Conservation (phyloP, 2,113 vertebrate species). For the Mesembrinibis cayennensis region DNA sequence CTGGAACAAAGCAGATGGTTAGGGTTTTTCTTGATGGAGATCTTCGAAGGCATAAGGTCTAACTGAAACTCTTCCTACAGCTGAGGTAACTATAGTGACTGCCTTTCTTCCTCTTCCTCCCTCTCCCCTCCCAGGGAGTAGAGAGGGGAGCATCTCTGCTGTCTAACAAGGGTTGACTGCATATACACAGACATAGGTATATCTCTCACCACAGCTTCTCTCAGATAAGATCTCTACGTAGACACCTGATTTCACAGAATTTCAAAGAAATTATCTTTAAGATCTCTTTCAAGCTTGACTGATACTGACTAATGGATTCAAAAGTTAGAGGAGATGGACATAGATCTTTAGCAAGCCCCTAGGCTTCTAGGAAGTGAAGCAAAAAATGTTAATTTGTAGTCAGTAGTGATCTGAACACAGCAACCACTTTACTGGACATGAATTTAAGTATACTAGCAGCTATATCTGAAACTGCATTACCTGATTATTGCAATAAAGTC, state of each 20-base stretch:
- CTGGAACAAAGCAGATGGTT: neutral
- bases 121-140: neutral
- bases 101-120: neutral
- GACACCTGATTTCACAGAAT: neutral
- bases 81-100: neutral
- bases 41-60: neutral
- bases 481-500: neutral
- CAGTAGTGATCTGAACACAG: neutral
- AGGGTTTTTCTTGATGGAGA: neutral
- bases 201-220: neutral
- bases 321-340: neutral
- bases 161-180: neutral
- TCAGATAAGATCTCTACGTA: neutral
- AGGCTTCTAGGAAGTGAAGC: neutral
- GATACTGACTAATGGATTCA: neutral
- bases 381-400: neutral
- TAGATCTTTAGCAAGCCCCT: neutral
- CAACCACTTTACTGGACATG: neutral
- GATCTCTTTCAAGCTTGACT: neutral
- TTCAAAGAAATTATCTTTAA: neutral
- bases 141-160: neutral
- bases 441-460: neutral
- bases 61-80: neutral
- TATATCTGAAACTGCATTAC: neutral
- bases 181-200: rapidly evolving